Conservation (phyloP, 1,140 invertebrate species). For the Drosophila sulfurigaster region DNA sequence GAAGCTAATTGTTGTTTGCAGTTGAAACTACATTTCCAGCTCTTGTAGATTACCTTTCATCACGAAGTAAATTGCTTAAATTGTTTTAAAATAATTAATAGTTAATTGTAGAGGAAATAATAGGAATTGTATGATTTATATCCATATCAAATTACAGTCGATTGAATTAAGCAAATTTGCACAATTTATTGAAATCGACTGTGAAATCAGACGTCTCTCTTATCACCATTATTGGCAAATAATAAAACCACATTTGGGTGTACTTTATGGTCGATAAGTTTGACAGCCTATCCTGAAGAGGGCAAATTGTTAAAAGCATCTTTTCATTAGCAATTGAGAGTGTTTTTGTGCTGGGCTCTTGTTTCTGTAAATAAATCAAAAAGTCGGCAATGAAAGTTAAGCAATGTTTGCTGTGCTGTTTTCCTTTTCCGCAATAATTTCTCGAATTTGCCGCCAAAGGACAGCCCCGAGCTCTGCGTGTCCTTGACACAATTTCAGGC, state of each 20-base stretch:
- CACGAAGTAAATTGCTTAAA: too few relatives aligned
- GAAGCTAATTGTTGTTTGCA: neutral
- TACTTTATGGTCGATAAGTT: slow-evolving; percentile 25
- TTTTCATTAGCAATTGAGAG: slow-evolving; percentile 34
- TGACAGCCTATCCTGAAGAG: slow-evolving; percentile 20
- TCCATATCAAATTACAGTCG: neutral
- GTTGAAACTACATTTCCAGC: too few relatives aligned
- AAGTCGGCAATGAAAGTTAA: slow-evolving; percentile 66
- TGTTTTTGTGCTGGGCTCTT: slow-evolving; percentile 9
- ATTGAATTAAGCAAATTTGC: slow-evolving; percentile 10
- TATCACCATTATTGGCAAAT: slow-evolving; percentile 23
- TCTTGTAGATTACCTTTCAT: too few relatives aligned
- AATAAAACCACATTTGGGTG: slow-evolving; percentile 7
- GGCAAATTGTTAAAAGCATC: slow-evolving; percentile 17
- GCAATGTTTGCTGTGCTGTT: slow-evolving; percentile 73
- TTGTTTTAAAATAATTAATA: too few relatives aligned
- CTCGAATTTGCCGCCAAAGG: slow-evolving; percentile 62
- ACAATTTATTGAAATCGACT: neutral
- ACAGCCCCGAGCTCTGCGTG: slow-evolving; percentile 42
- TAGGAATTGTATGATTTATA: neutral
- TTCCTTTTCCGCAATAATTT: slow-evolving; percentile 79
- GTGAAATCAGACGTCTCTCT: slow-evolving; percentile 1
- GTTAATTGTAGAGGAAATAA: neutral
- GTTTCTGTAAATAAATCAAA: slow-evolving; percentile 40
- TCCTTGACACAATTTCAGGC: slow-evolving; percentile 67